These are phyloP conservation scores for Cherax destructor DNA, from an alignment of 1,140 invertebrate species.

Conservation along the genomic window DNA sequence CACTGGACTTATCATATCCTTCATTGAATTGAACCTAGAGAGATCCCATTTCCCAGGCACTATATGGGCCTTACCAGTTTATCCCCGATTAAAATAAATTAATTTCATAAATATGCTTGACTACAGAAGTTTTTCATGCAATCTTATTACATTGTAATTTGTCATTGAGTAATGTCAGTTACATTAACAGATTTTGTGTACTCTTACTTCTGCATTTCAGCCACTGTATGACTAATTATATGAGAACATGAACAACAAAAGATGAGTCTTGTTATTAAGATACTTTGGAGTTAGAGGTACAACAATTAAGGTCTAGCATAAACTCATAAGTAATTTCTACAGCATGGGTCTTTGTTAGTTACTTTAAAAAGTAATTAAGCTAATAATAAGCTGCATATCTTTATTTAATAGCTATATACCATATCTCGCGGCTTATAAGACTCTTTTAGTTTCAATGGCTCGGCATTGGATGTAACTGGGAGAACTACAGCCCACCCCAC, in stretches of 20 bases:
- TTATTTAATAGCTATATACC: no score
- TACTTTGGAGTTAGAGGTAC: neutral
- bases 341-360: neutral
- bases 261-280: neutral
- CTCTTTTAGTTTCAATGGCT: no score
- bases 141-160: neutral
- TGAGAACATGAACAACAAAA: neutral
- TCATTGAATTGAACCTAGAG: no score
- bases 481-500: no score
- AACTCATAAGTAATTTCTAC: neutral
- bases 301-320: neutral
- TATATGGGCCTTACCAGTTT: no score
- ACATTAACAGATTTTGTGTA: neutral
- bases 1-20: no score
- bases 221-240: neutral
- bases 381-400: neutral
- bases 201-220: neutral
- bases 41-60: no score
- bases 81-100: neutral
- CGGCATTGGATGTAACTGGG: no score
- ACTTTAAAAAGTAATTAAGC: neutral
- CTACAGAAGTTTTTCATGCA: neutral
- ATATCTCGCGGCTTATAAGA: neutral
- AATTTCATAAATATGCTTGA: neutral
- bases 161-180: neutral